Evolutionary conservation across 1,140 invertebrate genomes (phyloP).

Genomic region (Drosophila erecta): DNA sequence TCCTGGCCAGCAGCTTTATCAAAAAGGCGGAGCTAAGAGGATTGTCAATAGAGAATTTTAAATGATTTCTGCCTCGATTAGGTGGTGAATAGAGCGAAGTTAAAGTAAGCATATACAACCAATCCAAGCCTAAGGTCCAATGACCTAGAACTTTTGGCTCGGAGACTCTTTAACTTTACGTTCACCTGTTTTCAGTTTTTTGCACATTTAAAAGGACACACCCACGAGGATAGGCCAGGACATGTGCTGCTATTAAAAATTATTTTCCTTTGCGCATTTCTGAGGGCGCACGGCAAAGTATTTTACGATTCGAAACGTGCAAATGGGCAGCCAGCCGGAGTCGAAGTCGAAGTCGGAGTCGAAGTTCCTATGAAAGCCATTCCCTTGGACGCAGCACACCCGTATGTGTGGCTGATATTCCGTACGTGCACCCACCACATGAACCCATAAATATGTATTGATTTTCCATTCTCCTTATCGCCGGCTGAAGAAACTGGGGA

Average conservation of each 20-base stretch:
- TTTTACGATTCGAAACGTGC: conserved; percentile 62
- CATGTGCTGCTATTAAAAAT: conserved; percentile 47
- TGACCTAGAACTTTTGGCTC: no score
- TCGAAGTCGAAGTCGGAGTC: neutral
- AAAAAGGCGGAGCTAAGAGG: neutral
- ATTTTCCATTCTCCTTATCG: conserved; percentile 71
- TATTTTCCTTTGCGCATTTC: conserved; percentile 52
- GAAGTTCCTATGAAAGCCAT: conserved; percentile 24
- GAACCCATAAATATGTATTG: conserved; percentile 80
- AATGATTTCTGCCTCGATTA: neutral
- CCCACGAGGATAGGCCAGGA: conserved; percentile 27
- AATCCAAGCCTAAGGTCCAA: neutral
- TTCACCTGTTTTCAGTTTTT: no score
- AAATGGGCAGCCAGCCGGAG: conserved; percentile 43
- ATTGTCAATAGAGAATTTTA: neutral
- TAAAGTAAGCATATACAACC: no score
- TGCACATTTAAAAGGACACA: conserved; percentile 10
- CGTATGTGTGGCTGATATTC: conserved; percentile 59
- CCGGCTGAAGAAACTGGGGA: conserved; percentile 10
- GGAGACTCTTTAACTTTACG: neutral
- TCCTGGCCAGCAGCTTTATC: neutral
- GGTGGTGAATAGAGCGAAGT: no score
- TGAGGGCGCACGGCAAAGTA: conserved; percentile 43
- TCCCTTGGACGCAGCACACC: conserved; percentile 24
- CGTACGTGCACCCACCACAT: conserved; percentile 72